These are phyloP conservation scores for Archivesica marissinica DNA, from an alignment of 1,140 invertebrate species.

Conservation along the genomic window DNA sequence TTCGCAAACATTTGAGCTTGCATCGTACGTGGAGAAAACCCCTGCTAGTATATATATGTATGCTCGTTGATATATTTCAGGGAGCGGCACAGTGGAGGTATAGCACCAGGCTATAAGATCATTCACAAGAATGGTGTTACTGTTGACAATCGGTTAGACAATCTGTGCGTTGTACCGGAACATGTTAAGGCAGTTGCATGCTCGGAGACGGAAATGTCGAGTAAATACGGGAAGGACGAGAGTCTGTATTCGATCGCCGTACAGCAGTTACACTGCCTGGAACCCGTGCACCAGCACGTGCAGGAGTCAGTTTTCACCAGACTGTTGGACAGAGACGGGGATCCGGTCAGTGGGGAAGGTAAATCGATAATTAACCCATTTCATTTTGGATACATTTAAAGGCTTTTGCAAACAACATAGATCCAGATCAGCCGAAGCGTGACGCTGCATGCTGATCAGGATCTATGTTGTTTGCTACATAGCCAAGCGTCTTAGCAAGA, in stretches of 20 bases:
- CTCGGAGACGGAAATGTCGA: slow-evolving; percentile 68
- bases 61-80: slow-evolving; percentile 75
- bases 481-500: too few species aligned
- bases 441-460: too few species aligned
- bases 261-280: slow-evolving; percentile 84
- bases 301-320: slow-evolving; percentile 79
- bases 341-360: slow-evolving; percentile 83
- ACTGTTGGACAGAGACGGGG: slow-evolving; percentile 81
- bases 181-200: background rate
- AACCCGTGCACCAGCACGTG: slow-evolving; percentile 81
- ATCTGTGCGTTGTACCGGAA: slow-evolving; percentile 83
- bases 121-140: slow-evolving; percentile 85
- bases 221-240: slow-evolving; percentile 81
- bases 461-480: too few species aligned
- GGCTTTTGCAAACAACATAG: too few species aligned
- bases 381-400: too few species aligned
- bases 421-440: too few species aligned
- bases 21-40: background rate
- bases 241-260: slow-evolving; percentile 86
- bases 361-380: background rate
- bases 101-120: slow-evolving; percentile 85
- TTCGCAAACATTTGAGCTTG: too few species aligned
- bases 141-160: slow-evolving; percentile 85
- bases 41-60: background rate
- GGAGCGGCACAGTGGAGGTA: slow-evolving; percentile 85